Evolutionary conservation across 2,888 invertebrate species (phyloP).

Genomic region (Blera fallax): DNA sequence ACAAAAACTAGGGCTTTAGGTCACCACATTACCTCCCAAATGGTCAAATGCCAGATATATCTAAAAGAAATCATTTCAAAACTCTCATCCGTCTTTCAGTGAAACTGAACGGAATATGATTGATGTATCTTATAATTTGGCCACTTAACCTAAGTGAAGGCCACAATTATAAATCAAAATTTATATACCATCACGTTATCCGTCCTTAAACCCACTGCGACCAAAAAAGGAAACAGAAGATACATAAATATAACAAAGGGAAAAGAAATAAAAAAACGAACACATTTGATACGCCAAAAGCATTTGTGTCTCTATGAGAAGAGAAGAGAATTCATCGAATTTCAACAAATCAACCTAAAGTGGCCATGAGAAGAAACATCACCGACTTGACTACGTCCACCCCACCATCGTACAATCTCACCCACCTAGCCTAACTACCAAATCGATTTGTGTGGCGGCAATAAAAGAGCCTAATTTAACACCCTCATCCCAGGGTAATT

Average conservation of each 20-base stretch:
- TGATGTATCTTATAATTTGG: constrained; percentile 64
- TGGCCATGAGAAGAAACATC: constrained; percentile 59
- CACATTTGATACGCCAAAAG: constrained; percentile 45
- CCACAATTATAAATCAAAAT: constrained; percentile 70
- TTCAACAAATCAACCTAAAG: constrained; percentile 68
- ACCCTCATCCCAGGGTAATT: constrained; percentile 35
- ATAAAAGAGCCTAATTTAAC: constrained; percentile 69
- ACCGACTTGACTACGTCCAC: constrained; percentile 21
- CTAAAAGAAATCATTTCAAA: constrained; percentile 28
- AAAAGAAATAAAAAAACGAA: neutral
- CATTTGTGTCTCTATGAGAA: constrained; percentile 23
- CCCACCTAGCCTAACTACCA: constrained; percentile 44
- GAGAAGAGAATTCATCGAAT: constrained; percentile 39
- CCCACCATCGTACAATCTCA: neutral
- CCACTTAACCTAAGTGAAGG: constrained; percentile 67
- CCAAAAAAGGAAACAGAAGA: constrained; percentile 26
- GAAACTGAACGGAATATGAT: constrained; percentile 35
- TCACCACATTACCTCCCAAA: neutral
- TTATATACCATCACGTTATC: constrained; percentile 66
- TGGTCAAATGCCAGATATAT: neutral
- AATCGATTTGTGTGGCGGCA: constrained; percentile 71
- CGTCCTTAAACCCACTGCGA: constrained; percentile 15
- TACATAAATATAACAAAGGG: constrained; percentile 3
- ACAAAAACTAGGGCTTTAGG: neutral
- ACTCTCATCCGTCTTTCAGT: constrained; percentile 32